Conservation (phyloP, 2,888 invertebrate species). For the Hydropsyche betteni region DNA sequence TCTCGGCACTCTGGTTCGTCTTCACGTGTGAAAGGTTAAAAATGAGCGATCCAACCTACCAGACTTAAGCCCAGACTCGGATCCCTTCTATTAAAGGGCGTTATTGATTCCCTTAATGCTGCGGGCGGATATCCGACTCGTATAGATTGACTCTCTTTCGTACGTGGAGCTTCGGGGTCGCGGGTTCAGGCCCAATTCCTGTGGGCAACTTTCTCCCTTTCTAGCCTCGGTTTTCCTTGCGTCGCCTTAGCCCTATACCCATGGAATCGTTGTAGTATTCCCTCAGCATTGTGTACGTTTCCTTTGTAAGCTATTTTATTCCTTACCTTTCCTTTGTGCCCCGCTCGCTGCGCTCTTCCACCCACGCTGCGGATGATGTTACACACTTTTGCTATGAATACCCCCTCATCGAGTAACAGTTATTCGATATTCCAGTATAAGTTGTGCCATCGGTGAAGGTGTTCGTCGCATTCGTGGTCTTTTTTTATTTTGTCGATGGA, state of each 20-base stretch:
- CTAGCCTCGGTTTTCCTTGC: neutral
- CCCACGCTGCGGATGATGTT: constrained; percentile 42
- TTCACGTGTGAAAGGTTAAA: neutral
- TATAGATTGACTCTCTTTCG: constrained; percentile 35
- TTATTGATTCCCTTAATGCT: constrained; percentile 38
- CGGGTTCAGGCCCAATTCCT: constrained; percentile 33
- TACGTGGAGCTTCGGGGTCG: constrained; percentile 25
- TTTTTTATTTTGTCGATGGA: neutral
- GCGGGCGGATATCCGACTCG: constrained; percentile 35
- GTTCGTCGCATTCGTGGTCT: neutral
- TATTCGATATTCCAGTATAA: constrained; percentile 39
- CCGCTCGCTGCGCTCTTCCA: constrained; percentile 14
- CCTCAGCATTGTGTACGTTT: constrained; percentile 43
- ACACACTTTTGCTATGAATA: constrained; percentile 45
- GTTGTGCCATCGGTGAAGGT: constrained; percentile 24
- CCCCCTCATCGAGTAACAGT: constrained; percentile 45
- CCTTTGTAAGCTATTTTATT: constrained; percentile 49
- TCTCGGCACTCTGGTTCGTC: no score
- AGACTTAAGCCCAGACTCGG: constrained; percentile 14
- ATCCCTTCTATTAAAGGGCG: constrained; percentile 24
- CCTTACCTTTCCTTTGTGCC: constrained; percentile 41
- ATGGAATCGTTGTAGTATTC: constrained; percentile 36
- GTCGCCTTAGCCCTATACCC: neutral
- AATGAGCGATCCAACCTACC: constrained; percentile 17
- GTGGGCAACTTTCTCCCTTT: constrained; percentile 28